Evolutionary conservation across 1,140 invertebrate species (phyloP).

Genomic region (Conus ventricosus): DNA sequence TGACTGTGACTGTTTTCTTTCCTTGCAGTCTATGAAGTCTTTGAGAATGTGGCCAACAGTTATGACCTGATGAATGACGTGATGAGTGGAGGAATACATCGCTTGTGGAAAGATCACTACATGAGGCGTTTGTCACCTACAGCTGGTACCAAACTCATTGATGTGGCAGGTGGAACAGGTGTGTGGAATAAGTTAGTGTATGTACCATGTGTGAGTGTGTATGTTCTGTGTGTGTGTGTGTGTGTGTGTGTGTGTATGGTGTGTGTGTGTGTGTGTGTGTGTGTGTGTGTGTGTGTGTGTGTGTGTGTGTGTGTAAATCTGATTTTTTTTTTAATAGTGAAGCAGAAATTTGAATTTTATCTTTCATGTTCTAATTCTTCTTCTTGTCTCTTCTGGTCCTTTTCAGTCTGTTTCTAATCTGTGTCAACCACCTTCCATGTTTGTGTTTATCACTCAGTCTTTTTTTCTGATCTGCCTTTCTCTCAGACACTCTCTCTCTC

Average conservation of each 20-base stretch:
- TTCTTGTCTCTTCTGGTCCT: too few species aligned
- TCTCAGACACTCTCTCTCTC: too few species aligned
- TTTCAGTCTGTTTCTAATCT: too few species aligned
- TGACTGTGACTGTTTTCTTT: constrained; percentile 26
- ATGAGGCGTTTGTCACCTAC: constrained; percentile 86
- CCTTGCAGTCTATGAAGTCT: constrained; percentile 91
- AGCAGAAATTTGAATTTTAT: too few species aligned
- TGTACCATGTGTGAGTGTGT: neutral
- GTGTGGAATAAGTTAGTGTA: neutral
- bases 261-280: constrained; percentile 9
- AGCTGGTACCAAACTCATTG: constrained; percentile 87
- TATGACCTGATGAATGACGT: constrained; percentile 99
- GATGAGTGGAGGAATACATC: constrained; percentile 96
- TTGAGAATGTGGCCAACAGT: constrained; percentile 93
- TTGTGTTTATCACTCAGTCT: too few species aligned
- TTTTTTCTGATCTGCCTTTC: too few species aligned
- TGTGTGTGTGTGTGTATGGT: constrained; percentile 10
- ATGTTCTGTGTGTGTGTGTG: neutral
- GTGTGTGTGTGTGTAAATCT: too few species aligned
- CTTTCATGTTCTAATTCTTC: too few species aligned
- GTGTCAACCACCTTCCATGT: too few species aligned
- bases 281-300: too few species aligned
- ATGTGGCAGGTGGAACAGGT: constrained; percentile 97
- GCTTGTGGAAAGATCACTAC: constrained; percentile 98
- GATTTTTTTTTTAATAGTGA: too few species aligned